Conservation (phyloP, 2,888 invertebrate species). For the Alviniconcha strummeri region DNA sequence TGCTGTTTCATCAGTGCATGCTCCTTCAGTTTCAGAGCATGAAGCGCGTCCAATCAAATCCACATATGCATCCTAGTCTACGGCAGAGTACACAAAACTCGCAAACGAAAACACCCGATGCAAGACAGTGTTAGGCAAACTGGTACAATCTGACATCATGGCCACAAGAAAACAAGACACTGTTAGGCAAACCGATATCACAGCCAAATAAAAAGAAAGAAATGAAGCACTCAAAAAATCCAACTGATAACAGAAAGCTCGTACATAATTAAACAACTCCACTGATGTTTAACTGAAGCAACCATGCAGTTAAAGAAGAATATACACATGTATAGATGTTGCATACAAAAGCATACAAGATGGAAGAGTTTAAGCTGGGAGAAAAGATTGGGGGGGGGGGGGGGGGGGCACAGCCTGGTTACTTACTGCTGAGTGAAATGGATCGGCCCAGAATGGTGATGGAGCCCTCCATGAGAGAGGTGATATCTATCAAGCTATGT, state of each 20-base stretch:
- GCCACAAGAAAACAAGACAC: too few relatives aligned
- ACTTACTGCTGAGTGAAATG: constrained; percentile 51
- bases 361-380: not conserved
- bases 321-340: not conserved
- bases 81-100: too few relatives aligned
- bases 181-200: not conserved
- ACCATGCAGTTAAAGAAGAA: not conserved
- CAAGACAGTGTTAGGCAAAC: too few relatives aligned
- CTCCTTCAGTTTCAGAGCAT: too few relatives aligned
- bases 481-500: constrained; percentile 50
- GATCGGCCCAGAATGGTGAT: constrained; percentile 50
- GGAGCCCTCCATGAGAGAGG: constrained; percentile 47
- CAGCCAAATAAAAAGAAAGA: not conserved
- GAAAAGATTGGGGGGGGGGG: constrained; percentile 6
- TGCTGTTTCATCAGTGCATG: too few relatives aligned
- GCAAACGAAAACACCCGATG: not conserved
- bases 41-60: too few relatives aligned
- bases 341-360: constrained; percentile 14
- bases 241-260: not conserved
- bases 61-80: too few relatives aligned
- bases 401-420: constrained; percentile 12
- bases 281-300: not conserved
- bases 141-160: too few relatives aligned
- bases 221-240: not conserved
- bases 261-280: too few relatives aligned